phyloP scores from a whole-genome alignment of 2,113 vertebrate genomes.

The Caloenas nicobarica region DNA sequence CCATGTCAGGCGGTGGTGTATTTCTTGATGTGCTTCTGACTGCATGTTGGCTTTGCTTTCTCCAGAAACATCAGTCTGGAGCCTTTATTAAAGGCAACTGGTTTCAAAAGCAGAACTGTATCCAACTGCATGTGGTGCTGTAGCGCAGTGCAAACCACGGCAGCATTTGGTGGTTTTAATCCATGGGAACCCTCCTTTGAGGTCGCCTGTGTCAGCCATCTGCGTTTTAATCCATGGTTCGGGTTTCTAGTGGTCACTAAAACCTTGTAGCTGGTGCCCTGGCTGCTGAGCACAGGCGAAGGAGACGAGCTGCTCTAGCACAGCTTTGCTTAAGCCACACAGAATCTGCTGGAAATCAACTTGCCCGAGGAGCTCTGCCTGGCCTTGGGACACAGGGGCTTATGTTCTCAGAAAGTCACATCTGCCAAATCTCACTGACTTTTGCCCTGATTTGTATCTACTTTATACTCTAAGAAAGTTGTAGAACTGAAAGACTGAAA shows the following conservation, averaged over 20 bases:
- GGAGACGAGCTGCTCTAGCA: not conserved
- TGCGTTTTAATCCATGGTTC: not conserved
- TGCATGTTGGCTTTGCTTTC: not conserved
- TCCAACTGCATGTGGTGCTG: not conserved
- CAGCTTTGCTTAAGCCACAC: not conserved
- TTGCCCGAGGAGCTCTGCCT: conserved; percentile 16
- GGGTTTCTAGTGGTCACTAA: not conserved
- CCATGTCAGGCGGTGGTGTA: accelerated
- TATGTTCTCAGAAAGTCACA: not conserved
- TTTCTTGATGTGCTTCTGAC: not conserved
- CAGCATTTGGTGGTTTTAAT: not conserved
- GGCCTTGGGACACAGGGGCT: conserved; percentile 7
- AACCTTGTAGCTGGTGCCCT: not conserved
- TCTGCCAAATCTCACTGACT: conserved; percentile 24
- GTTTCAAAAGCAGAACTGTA: not conserved
- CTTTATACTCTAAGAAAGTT: not conserved
- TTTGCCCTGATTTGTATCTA: not conserved
- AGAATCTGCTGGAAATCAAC: not conserved
- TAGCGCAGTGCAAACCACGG: not conserved
- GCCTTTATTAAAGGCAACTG: not conserved
- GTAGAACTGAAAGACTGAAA: not conserved
- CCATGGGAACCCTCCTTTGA: not conserved
- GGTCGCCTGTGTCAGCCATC: not conserved
- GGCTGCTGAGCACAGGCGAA: not conserved
- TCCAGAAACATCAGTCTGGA: not conserved